Conservation (phyloP, 2,888 invertebrate species). For the Rhorus exstirpatorius region DNA sequence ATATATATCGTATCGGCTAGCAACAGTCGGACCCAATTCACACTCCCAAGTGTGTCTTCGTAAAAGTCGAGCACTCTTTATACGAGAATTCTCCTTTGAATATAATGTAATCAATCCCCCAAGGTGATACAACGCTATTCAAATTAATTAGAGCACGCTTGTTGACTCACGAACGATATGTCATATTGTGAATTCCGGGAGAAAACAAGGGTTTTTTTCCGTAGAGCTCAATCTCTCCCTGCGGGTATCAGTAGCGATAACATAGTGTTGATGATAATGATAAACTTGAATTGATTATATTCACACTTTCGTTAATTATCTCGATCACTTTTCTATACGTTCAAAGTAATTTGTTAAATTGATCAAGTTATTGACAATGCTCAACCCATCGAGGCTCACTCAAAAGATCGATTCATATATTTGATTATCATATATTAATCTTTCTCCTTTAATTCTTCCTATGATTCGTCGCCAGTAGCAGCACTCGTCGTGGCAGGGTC, state of each 20-base stretch:
- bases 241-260: neutral
- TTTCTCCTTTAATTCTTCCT: too few relatives aligned
- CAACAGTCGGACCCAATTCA: constrained; percentile 18
- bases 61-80: constrained; percentile 40
- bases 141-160: constrained; percentile 62
- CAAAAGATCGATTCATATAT: too few relatives aligned
- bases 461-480: too few relatives aligned
- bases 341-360: too few relatives aligned
- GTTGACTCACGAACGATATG: constrained; percentile 43
- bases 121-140: neutral
- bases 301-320: too few relatives aligned
- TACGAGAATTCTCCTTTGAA: constrained; percentile 49
- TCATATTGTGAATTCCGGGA: neutral
- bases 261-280: neutral
- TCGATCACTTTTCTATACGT: too few relatives aligned
- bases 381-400: too few relatives aligned
- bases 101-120: constrained; percentile 59
- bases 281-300: too few relatives aligned
- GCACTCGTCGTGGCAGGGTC: too few relatives aligned
- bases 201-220: neutral
- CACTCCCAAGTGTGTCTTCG: constrained; percentile 13
- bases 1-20: constrained; percentile 10
- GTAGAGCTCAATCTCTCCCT: neutral
- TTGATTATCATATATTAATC: too few relatives aligned
- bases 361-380: too few relatives aligned